These are phyloP conservation scores for Ailurus styani DNA, from an alignment of 2,113 vertebrate species.

Conservation along the genomic window DNA sequence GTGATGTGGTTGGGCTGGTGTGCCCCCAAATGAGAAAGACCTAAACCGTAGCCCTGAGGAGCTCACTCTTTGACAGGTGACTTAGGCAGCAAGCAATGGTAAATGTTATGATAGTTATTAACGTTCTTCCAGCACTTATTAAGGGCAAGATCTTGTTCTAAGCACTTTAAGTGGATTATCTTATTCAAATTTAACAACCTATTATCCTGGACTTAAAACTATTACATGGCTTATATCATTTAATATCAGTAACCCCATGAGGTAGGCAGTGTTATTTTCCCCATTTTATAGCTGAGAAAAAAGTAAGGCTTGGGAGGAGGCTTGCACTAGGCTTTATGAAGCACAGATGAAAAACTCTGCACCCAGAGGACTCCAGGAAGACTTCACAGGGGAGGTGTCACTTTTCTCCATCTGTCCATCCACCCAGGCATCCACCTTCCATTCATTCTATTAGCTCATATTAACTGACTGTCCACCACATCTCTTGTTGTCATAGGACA, in stretches of 20 bases:
- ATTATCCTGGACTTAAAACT: neutral
- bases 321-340: neutral
- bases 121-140: neutral
- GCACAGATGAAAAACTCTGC: neutral
- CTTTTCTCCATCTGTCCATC: neutral
- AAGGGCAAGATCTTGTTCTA: neutral
- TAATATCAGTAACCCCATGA: neutral
- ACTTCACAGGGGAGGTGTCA: neutral
- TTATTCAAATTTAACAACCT: constrained; percentile 18
- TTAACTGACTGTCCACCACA: neutral
- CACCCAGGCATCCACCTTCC: neutral
- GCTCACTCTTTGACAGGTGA: neutral
- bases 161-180: neutral
- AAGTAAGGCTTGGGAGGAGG: neutral
- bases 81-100: neutral
- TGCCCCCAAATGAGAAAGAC: neutral
- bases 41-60: neutral
- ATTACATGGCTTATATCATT: neutral
- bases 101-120: neutral
- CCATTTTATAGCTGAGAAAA: neutral
- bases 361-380: neutral
- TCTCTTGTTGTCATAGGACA: neutral
- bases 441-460: neutral
- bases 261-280: neutral
- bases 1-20: neutral